Percentiles rank a stretch among this genome's conserved stretches.
phyloP scores from a whole-genome alignment of 1,140 invertebrate species.

The Metaphire vulgaris region DNA sequence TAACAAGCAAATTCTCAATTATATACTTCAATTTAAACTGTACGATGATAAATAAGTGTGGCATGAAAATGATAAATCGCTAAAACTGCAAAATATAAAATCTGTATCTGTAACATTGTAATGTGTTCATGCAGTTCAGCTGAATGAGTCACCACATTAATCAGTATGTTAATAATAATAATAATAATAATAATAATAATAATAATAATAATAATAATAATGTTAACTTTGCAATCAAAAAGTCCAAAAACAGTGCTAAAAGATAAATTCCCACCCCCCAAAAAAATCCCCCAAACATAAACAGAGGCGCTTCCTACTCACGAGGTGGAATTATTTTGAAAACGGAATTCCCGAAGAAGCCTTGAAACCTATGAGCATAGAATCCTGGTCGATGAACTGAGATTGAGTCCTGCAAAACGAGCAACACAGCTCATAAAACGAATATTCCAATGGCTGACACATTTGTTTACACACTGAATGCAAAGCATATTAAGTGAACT shows the following conservation, averaged over 20 bases:
- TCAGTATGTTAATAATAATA: background rate
- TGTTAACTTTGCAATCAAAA: background rate
- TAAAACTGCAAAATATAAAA: too few species aligned
- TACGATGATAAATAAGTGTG: too few species aligned
- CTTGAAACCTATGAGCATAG: slow-evolving; percentile 92
- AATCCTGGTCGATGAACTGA: slow-evolving; percentile 94
- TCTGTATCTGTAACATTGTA: too few species aligned
- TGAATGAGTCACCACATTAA: too few species aligned
- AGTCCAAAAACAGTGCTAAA: background rate
- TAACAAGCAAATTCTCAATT: too few species aligned
- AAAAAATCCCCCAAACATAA: background rate
- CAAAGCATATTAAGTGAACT: too few species aligned
- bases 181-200: slow-evolving; percentile 1
- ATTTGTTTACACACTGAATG: too few species aligned
- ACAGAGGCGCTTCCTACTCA: too few species aligned
- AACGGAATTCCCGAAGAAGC: slow-evolving; percentile 91
- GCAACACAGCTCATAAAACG: background rate
- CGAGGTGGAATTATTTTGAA: slow-evolving; percentile 96
- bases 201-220: slow-evolving; percentile 4
- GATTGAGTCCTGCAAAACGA: slow-evolving; percentile 77
- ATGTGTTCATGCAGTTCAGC: too few species aligned
- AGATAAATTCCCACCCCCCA: background rate
- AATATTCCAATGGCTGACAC: too few species aligned
- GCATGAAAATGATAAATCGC: too few species aligned
- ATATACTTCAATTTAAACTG: too few species aligned